phyloP scores from a whole-genome alignment of 2,888 invertebrate genomes.

The Troilus luridus region DNA sequence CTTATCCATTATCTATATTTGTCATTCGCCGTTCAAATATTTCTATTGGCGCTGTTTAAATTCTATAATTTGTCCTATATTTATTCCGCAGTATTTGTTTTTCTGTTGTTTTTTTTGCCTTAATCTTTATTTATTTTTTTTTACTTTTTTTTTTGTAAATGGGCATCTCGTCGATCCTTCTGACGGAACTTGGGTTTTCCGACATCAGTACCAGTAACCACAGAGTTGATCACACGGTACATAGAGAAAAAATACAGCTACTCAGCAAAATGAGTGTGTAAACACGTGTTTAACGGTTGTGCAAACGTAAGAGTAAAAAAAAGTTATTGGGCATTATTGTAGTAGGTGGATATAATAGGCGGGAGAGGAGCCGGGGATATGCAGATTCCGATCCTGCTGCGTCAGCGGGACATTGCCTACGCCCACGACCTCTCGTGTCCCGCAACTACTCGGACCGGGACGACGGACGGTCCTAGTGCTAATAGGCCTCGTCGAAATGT shows the following conservation, averaged over 20 bases:
- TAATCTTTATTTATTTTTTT: not conserved
- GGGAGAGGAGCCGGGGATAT: not conserved
- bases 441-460: not conserved
- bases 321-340: constrained; percentile 26
- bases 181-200: not conserved
- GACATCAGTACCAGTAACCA: not conserved
- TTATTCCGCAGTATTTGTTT: not conserved
- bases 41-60: no score
- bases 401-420: not conserved
- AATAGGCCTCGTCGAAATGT: not conserved
- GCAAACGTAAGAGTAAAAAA: not conserved
- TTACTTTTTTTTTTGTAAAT: not conserved
- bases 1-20: no score
- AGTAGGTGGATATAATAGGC: not conserved
- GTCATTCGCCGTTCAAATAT: no score
- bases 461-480: not conserved
- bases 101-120: not conserved
- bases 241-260: not conserved
- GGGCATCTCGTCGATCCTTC: not conserved
- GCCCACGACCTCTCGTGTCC: not conserved
- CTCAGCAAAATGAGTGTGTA: not conserved
- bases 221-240: not conserved
- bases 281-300: constrained; percentile 39
- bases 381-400: constrained; percentile 44
- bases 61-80: no score